Evolutionary conservation across 1,140 invertebrate genomes (phyloP), one percentile per base, ranked within the genome.

Genomic region (Linepithema humile): DNA sequence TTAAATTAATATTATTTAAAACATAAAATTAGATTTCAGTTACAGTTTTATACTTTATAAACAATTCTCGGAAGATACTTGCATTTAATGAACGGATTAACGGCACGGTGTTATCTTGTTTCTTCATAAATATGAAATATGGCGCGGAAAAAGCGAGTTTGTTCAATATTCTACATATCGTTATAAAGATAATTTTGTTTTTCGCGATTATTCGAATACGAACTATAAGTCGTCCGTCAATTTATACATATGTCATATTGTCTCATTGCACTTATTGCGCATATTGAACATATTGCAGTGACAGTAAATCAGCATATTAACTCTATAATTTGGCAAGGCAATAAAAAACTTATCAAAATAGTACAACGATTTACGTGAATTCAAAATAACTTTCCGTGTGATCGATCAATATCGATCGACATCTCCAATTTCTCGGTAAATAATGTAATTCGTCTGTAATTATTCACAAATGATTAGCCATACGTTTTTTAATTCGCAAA

Each of bases 151-250:
- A 67, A 45, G 12, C 12, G 23, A 60, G 40, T 29, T 45, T 69
- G 29, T 62, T 64, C 10, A 64, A 10, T 69, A 29, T 29, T 65
- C 4, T 15, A 20, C 23, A 26, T 17, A 3, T 57, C 15, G 3
- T 40, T 59, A 55, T 32, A 73, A 23, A 43, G 50, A 73, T 74
- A 74, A 74, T 74, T 59, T 0, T 72, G 12, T 53, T 10, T 57
- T 12, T 53, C 17, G 32, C 2, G 23, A 73, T 55, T 57, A 55
- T 57, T 10, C 35, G 1, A 23, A 12, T 38, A 7, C 20, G 40
- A 60, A 26, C 12, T 29, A 59, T 70, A 53, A 53, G 1, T 50
- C 4, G 0, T 29, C 40, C 35, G 1, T 53, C 1, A 55, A 50
- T 50, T 53, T n/a, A n/a, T 48, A 20, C 23, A 45, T 6, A 9